Evolutionary conservation across 2,797 vertebrate genomes (phyloP).

Genomic region (Aplochiton taeniatus): DNA sequence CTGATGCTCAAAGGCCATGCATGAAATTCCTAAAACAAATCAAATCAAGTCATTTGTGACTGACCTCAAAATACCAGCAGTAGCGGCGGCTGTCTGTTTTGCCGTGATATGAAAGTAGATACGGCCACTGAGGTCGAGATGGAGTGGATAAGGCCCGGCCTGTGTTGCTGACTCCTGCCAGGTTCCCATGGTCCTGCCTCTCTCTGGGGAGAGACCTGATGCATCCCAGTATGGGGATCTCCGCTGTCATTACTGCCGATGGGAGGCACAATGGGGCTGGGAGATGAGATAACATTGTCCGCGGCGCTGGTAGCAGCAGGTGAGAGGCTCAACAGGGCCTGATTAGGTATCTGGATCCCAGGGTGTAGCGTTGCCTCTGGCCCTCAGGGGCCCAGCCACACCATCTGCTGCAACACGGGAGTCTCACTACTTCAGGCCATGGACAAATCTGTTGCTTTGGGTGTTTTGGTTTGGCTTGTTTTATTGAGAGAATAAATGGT

Average conservation of each 20-base stretch:
- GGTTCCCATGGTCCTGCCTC: conserved; percentile 71
- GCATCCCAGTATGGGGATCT: conserved; percentile 66
- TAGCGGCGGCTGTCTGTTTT: conserved; percentile 30
- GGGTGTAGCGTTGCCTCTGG: conserved; percentile 80
- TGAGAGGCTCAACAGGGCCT: conserved; percentile 75
- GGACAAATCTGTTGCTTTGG: conserved; percentile 30
- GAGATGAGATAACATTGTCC: conserved; percentile 82
- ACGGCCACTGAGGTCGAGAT: conserved; percentile 49
- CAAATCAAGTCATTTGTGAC: conserved; percentile 3
- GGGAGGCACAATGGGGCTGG: conserved; percentile 74
- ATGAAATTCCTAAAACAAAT: background rate
- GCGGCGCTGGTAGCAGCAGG: conserved; percentile 69
- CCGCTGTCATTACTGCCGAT: conserved; percentile 72
- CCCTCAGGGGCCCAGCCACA: conserved; percentile 67
- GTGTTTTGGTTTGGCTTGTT: background rate
- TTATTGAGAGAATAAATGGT: background rate
- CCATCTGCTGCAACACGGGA: conserved; percentile 74
- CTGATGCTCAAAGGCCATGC: background rate
- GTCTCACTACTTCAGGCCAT: conserved; percentile 60
- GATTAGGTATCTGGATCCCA: conserved; percentile 82
- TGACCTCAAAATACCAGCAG: conserved; percentile 34
- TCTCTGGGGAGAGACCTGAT: conserved; percentile 69
- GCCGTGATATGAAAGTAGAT: conserved; percentile 58
- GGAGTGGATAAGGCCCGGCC: conserved; percentile 43
- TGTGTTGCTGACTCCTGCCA: conserved; percentile 56